phyloP scores from a whole-genome alignment of 2,797 vertebrate genomes.

The Bradypus variegatus region DNA sequence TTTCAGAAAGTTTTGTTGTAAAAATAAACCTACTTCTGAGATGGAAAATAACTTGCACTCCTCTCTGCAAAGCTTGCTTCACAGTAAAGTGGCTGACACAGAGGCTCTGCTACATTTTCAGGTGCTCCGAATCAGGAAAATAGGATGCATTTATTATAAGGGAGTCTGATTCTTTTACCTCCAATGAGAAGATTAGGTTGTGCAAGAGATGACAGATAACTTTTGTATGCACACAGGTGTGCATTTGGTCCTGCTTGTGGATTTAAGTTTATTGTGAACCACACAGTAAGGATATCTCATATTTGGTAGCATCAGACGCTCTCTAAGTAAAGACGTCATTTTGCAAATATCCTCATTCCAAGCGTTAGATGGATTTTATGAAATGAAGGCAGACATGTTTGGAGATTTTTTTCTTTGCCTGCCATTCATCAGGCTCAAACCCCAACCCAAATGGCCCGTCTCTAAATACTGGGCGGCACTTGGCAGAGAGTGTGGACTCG shows the following conservation, averaged over 20 bases:
- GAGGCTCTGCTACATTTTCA: neutral
- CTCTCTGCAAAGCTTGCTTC: neutral
- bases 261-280: neutral
- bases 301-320: neutral
- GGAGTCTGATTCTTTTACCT: constrained; percentile 29
- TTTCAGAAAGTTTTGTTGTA: neutral
- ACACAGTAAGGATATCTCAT: accelerated
- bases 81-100: neutral
- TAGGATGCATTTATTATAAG: constrained; percentile 10
- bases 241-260: neutral
- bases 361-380: neutral
- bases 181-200: constrained; percentile 21
- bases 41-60: neutral
- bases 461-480: neutral
- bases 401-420: neutral
- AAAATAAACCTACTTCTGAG: neutral
- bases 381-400: neutral
- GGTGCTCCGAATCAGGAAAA: constrained; percentile 39
- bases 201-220: constrained; percentile 7
- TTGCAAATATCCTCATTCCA: neutral
- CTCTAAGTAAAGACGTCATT: neutral
- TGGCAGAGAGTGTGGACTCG: neutral
- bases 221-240: neutral
- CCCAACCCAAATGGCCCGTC: accelerated
- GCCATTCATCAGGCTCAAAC: neutral